Base-by-base conservation (phyloP, 2,888 invertebrate genomes). In the Chromoteleia sp. region DNA sequence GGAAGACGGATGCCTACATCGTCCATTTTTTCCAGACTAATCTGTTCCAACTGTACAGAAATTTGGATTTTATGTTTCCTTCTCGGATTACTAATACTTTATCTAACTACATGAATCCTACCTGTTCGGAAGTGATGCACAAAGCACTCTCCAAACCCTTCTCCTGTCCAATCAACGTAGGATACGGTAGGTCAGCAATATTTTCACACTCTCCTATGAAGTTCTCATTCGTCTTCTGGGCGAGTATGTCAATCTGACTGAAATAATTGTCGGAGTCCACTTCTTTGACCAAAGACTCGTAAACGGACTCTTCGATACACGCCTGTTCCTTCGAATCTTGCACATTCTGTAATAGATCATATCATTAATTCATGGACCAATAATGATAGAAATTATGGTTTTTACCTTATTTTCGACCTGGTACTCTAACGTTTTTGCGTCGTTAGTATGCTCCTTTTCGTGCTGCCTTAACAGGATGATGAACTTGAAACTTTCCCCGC, bases 401-500 rank as follows among this genome's bases (percentile, higher is more conserved):
- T 2, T 68, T 85, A 88, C 88, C 85, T 84, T 84, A 15, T 83
- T 81, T 65, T 86, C 87, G 50, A 59, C 83, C 43, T 83, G 86
- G 67, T 85, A 86, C 12, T 85, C 84, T 15, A 85, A 58, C 12
- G 36, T 19, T 3, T 70, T 81, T 2, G 50, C 36, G 43, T 83
- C 83, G 56, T 85, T 83, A 1, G 70, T 76, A 78, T 91, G 90
- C 50, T 78, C 74, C 45, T 85, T 86, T 61, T 89, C 89, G 48
- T 92, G 91, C 29, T 89, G 85, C 33, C 87, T 84, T n/a, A 91
- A 84, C 6, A 89, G 81, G 6, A 88, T 83, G 30, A 89, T 85
- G 73, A 89, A 90, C 58, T 85, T 88, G 77, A 91, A 92, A 59
- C 86, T 88, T 48, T 89, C 89, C 1, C 91, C 91, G 82, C 91